A percentile compares a stretch with the other conserved stretches of the same genome.
phyloP scores from a whole-genome alignment of 1,140 invertebrate genomes.

The Ceratitis capitata region DNA sequence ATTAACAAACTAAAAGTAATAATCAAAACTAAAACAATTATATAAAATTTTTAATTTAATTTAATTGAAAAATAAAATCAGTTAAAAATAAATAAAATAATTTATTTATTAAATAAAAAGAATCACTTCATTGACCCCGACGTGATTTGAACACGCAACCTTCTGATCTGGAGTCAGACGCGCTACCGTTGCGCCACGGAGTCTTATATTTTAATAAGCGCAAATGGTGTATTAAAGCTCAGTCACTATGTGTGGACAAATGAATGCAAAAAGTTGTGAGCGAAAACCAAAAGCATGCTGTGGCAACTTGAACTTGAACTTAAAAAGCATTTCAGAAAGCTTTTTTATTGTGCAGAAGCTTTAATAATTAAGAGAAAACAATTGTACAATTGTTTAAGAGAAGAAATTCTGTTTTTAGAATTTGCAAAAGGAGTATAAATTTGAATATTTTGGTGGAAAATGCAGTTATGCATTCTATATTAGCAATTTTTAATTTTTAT shows the following conservation, averaged over 20 bases:
- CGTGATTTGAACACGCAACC: slow-evolving; percentile 98
- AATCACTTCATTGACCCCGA: slow-evolving; percentile 79
- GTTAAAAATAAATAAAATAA: not conserved
- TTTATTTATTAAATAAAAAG: slow-evolving; percentile 32
- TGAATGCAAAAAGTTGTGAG: not conserved
- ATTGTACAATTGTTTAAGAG: not conserved
- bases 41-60: too few species aligned
- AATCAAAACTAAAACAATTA: too few species aligned
- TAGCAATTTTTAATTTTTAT: not conserved
- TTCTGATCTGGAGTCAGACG: slow-evolving; percentile 98
- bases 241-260: not conserved
- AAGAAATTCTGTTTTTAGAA: not conserved
- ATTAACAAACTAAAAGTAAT: too few species aligned
- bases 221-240: not conserved
- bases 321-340: too few species aligned
- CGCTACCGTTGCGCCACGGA: slow-evolving; percentile 97
- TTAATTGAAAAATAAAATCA: too few species aligned
- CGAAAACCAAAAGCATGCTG: not conserved
- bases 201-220: slow-evolving; percentile 62
- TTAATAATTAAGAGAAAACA: not conserved
- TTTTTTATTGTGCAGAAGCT: too few species aligned
- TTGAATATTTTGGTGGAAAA: not conserved
- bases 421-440: not conserved
- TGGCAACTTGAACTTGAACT: not conserved
- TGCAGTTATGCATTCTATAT: not conserved